Evolutionary conservation across 1,140 invertebrate genomes (phyloP), one percentile per base, ranked within the genome.

Genomic region (Drepana arcuata): DNA sequence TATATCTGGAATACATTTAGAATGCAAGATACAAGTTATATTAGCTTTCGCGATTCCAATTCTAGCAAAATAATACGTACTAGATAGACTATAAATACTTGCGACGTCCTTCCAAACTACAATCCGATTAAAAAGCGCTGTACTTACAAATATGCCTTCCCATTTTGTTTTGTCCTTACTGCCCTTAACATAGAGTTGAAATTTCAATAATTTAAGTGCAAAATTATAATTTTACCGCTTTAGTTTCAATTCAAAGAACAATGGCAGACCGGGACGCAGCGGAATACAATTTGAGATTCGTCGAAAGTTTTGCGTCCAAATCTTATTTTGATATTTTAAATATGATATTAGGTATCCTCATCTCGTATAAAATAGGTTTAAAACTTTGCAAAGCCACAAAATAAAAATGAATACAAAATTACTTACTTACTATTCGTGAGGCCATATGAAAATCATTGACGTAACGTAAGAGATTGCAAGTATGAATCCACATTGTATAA

Each of bases 291-390:
- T 50, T 41, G 29, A 36, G 23, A 46, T 40, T 34, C 30, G 14
- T 24, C 9, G 41, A 41, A 50, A 44, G 38, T 37, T 50, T 37
- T 28, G 36, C 27, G 33, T 16, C 29, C 23, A 41, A 50, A 50
- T 50, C 38, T 50, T 39, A 41, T 50, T 50, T 50, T 50, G 48
- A 41, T 45, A 45, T 50, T 50, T 45, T 41, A 45, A 50, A 50
- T 41, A 37, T 37, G 40, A n/a, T n/a, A n/a, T n/a, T n/a, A n/a
- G n/a, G n/a, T n/a, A n/a, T n/a, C n/a, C n/a, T n/a, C n/a, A n/a
- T n/a, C n/a, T n/a, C n/a, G n/a, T n/a, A n/a, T n/a, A n/a, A n/a
- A n/a, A n/a, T n/a, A n/a, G n/a, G n/a, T n/a, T n/a, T n/a, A n/a
- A n/a, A n/a, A n/a, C n/a, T n/a, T n/a, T n/a, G n/a, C n/a, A n/a